Conservation (phyloP, 2,888 invertebrate species). For the Drosophila picticornis region DNA sequence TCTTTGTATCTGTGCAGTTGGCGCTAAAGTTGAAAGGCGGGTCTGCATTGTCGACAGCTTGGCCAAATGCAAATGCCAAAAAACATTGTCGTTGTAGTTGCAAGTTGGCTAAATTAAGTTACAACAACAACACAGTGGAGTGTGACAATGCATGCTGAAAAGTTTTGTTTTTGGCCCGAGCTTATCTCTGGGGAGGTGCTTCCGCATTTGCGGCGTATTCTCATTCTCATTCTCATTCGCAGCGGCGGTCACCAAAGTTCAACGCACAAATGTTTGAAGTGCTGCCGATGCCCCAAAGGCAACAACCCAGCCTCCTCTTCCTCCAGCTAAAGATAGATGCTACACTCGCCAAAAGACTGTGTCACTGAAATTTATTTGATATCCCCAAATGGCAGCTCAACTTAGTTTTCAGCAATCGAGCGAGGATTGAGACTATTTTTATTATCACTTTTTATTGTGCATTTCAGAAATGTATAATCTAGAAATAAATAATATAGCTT, state of each 20-base stretch:
- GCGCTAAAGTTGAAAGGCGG: constrained; percentile 69
- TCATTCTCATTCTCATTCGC: constrained; percentile 59
- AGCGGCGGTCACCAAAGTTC: constrained; percentile 73
- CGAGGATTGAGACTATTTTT: not conserved
- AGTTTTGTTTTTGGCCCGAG: constrained; percentile 49
- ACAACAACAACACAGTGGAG: constrained; percentile 24
- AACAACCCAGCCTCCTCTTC: not conserved
- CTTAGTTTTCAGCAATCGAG: not conserved
- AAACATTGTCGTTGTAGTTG: constrained; percentile 43
- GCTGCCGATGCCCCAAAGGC: constrained; percentile 57
- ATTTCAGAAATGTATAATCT: not conserved
- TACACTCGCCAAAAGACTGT: not conserved
- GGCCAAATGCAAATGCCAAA: constrained; percentile 68
- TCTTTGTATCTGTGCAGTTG: constrained; percentile 38
- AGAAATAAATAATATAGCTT: not conserved
- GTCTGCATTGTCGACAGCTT: constrained; percentile 54
- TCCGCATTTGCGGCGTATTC: constrained; percentile 72
- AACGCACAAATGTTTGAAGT: constrained; percentile 77
- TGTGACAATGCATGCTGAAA: constrained; percentile 52
- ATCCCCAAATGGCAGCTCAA: not conserved
- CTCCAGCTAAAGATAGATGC: constrained; percentile 51
- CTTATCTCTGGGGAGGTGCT: constrained; percentile 73
- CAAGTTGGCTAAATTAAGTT: constrained; percentile 64
- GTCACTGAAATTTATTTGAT: not conserved
- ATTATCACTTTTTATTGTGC: not conserved